phyloP scores from a whole-genome alignment of 1,140 invertebrate genomes.

The Caenorhabditis remanei region DNA sequence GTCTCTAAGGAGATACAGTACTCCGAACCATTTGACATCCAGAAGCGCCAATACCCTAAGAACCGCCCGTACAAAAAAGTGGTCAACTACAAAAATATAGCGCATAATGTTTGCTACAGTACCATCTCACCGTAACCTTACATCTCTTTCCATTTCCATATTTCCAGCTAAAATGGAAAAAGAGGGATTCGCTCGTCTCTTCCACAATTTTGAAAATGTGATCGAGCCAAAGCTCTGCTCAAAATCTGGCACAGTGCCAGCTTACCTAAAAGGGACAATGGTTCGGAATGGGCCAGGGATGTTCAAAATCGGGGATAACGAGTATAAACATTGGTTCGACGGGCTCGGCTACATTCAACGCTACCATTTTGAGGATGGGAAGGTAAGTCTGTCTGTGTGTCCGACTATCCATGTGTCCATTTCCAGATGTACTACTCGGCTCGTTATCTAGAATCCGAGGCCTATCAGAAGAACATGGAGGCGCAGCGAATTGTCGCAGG shows the following conservation, averaged over 20 bases:
- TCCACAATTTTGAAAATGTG: constrained; percentile 63
- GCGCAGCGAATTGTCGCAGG: constrained; percentile 87
- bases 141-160: too few species aligned
- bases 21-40: too few species aligned
- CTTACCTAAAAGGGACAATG: constrained; percentile 86
- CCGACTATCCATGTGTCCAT: too few species aligned
- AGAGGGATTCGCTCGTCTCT: constrained; percentile 35
- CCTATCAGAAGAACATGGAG: constrained; percentile 84
- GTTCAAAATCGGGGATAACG: constrained; percentile 84
- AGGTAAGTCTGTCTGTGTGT: constrained; percentile 77
- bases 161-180: constrained; percentile 4
- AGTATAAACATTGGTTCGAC: constrained; percentile 88
- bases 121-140: too few species aligned
- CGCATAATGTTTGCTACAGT: too few species aligned
- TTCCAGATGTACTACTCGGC: constrained; percentile 83
- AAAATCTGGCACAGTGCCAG: constrained; percentile 82
- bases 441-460: constrained; percentile 85
- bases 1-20: too few species aligned
- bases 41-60: too few species aligned
- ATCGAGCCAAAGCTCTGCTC: constrained; percentile 57
- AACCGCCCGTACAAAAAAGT: too few species aligned
- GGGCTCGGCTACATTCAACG: constrained; percentile 87
- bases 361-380: constrained; percentile 84
- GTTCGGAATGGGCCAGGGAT: constrained; percentile 88
- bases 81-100: too few species aligned